Percentiles rank a stretch among this genome's conserved stretches.
phyloP scores from a whole-genome alignment of 2,888 invertebrate species.

The Microctonus aethiopoides region DNA sequence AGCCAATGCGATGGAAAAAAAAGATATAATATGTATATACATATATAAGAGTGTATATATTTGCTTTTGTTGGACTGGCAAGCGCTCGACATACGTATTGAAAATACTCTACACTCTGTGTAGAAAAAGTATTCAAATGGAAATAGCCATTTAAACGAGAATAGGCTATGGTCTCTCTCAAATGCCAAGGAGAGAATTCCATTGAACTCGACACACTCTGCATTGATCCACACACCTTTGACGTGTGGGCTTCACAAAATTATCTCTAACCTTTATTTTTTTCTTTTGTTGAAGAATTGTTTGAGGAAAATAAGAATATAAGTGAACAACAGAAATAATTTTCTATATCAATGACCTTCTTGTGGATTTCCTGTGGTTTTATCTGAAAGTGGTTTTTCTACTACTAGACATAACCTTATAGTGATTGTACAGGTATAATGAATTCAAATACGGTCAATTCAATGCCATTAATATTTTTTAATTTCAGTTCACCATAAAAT shows the following conservation, averaged over 20 bases:
- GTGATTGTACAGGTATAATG: background rate
- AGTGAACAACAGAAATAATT: background rate
- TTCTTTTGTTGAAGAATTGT: background rate
- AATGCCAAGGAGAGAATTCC: constrained; percentile 26
- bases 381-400: background rate
- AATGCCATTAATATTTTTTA: background rate
- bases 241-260: background rate
- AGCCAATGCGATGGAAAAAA: background rate
- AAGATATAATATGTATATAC: background rate
- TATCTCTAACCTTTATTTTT: background rate
- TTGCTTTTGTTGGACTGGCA: background rate
- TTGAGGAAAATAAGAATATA: background rate
- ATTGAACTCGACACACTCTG: constrained; percentile 12
- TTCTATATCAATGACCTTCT: background rate
- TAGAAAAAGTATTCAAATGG: constrained; percentile 40
- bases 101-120: constrained; percentile 25
- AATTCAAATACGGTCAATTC: background rate
- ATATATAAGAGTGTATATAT: background rate
- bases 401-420: background rate
- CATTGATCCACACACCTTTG: constrained; percentile 15
- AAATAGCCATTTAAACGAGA: constrained; percentile 40
- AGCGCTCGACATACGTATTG: constrained; percentile 9
- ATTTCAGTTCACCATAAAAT: background rate
- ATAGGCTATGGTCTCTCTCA: constrained; percentile 33
- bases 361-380: background rate